Evolutionary conservation across 2,797 vertebrate genomes (phyloP), one percentile per base, ranked within the genome.

Genomic region (Meriones psammophilus): DNA sequence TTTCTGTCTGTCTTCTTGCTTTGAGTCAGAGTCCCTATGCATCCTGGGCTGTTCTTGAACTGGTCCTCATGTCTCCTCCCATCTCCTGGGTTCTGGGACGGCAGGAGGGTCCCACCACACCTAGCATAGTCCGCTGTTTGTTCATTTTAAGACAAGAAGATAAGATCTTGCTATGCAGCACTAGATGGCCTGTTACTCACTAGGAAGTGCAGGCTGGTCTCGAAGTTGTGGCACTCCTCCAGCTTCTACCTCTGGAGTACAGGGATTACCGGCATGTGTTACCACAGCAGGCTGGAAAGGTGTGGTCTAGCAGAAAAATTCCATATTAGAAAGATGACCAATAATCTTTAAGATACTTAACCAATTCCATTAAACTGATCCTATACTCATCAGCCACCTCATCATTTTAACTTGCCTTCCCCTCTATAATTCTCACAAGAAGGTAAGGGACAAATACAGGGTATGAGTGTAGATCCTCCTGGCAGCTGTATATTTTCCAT

Each of bases 261-360:
- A 30, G 69, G 36, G 69, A 88, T 58, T 58, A 39, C n/a, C 12
- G 4, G 50, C n/a, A 58, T 20, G 8, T 20, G 60, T 74, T 58
- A 26, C 79, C 22, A 36, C 60, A 74, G 28, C 54, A 30, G 54
- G 15, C 15, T 30, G 3, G 46, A 74, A 60, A 42, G 2, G 2
- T 42, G 26, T 36, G 58, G 2, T 92, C 14, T 24, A 56, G n/a
- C 30, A 78, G 10, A 39, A n/a, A 46, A 54, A 36, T 39, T 94
- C 12, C 62, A 58, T 87, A 9, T n/a, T 64, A n/a, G 54, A 14
- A 39, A 95, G 68, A 85, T 54, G 71, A 84, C 81, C 30, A 5
- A 88, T 73, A 94, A 60, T 54, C 79, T 87, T 86, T 89, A 56
- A 91, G 60, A 84, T 88, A 79, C 28, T 94, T 76, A 68, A 68